A percentile compares a stretch with the other conserved stretches of the same genome.
These are phyloP conservation scores for Brachylomia viminalis DNA, from an alignment of 2,888 invertebrate species.

Conservation along the genomic window DNA sequence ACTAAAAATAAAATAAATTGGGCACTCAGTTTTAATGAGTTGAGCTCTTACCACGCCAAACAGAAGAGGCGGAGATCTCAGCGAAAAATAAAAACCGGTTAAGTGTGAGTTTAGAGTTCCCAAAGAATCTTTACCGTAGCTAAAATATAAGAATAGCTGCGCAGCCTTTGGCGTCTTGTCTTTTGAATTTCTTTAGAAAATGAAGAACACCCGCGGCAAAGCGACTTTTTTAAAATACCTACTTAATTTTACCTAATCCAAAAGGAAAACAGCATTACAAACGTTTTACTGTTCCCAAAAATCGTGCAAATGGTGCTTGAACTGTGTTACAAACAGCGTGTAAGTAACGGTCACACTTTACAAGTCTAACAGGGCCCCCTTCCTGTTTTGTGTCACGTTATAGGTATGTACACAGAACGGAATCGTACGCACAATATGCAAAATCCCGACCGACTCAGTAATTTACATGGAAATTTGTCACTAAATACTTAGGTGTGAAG, in stretches of 20 bases:
- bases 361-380: slow-evolving; percentile 22
- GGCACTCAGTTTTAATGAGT: slow-evolving; percentile 65
- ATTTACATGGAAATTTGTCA: slow-evolving; percentile 66
- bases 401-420: slow-evolving; percentile 27
- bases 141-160: slow-evolving; percentile 19
- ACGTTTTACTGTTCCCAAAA: slow-evolving; percentile 15
- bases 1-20: slow-evolving; percentile 65
- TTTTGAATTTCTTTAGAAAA: slow-evolving; percentile 20
- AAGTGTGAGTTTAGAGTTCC: slow-evolving; percentile 46
- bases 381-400: slow-evolving; percentile 29
- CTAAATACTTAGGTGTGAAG: slow-evolving; percentile 58
- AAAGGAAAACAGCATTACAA: slow-evolving; percentile 14
- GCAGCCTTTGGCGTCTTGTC: slow-evolving; percentile 3
- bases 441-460: slow-evolving; percentile 36
- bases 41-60: slow-evolving; percentile 45
- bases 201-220: neutral
- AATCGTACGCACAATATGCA: slow-evolving; percentile 47
- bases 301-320: slow-evolving; percentile 26
- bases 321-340: neutral
- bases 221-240: slow-evolving; percentile 21
- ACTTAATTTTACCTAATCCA: neutral
- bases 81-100: slow-evolving; percentile 54
- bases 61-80: slow-evolving; percentile 54
- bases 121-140: slow-evolving; percentile 17
- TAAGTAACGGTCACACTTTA: slow-evolving; percentile 23